Evolutionary conservation across 2,113 vertebrate genomes (phyloP).

Genomic region (Hemiscyllium ocellatum): DNA sequence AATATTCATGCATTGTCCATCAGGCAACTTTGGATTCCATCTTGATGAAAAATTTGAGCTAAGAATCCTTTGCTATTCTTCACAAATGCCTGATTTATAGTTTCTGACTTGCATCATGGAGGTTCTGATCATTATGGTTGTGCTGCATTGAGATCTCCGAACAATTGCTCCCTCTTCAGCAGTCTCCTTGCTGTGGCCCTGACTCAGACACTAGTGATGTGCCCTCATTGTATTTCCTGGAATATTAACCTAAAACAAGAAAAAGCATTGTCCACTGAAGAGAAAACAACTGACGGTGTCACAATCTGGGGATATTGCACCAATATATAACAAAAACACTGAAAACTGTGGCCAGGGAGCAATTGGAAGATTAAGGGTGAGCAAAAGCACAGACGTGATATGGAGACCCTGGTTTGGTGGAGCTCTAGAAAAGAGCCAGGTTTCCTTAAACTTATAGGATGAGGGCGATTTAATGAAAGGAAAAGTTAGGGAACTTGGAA

Average conservation of each 20-base stretch:
- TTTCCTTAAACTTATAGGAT: neutral
- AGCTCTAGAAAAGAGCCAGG: neutral
- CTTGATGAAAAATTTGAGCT: neutral
- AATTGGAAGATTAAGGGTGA: neutral
- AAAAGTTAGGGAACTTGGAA: neutral
- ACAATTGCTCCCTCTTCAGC: neutral
- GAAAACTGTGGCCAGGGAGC: neutral
- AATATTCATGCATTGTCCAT: neutral
- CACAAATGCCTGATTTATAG: no score
- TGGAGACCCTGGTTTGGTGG: neutral
- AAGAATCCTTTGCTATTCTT: neutral
- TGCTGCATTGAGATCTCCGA: neutral
- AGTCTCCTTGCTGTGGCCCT: neutral
- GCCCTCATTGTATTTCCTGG: neutral
- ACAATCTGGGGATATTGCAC: neutral
- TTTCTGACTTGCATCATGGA: neutral
- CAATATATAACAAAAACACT: neutral
- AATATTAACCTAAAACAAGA: neutral
- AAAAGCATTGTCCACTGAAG: neutral
- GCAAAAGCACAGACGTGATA: neutral
- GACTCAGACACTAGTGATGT: neutral
- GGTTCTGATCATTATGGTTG: neutral
- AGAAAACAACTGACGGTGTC: neutral
- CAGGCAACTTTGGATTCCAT: neutral
- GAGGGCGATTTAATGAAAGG: neutral